Evolutionary conservation across 2,888 invertebrate genomes (phyloP), one percentile per base, ranked within the genome.

Genomic region (Melinopterus prodromus): DNA sequence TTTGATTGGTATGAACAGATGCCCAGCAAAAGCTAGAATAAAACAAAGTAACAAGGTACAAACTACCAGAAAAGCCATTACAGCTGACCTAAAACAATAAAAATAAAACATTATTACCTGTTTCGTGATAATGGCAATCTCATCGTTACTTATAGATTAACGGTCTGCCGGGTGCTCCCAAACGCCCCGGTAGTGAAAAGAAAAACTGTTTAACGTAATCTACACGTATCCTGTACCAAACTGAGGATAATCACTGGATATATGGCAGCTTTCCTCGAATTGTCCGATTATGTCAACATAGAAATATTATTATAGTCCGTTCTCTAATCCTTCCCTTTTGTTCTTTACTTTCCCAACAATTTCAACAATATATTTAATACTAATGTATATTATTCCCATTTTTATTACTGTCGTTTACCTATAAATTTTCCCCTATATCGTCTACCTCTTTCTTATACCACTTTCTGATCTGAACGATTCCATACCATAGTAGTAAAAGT

Each of bases 141-240:
- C 53, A 53, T 53, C 53, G 53, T 53, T 53, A 53, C 53, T 53
- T 53, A 53, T 53, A 53, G 53, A 53, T 53, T 53, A 53, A 53
- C 9, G 53, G 53, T 53, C 53, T 12, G 12, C 12, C 7, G 53
- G 53, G 53, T 7, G 53, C 12, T 26, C 26, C 53, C 53, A 53
- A 53, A 53, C 53, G 53, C 1, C 53, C 53, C 7, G 5, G 53
- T 53, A 53, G 53, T 53, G 12, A 53, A 53, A 53, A 53, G 53
- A 53, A 53, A 53, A 53, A 53, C 53, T 53, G 53, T 53, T 53
- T 53, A 9, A 12, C 12, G 53, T 53, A 53, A 53, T 53, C 53
- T 9, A 53, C 53, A 53, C 53, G 53, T 53, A 53, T 12, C 9
- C 53, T 12, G 53, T 12, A 53, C 12, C 53, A 53, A 53, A 53